Evolutionary conservation across 2,113 vertebrate species (phyloP), one percentile per base, ranked within the genome.

Genomic region (Amia ocellicauda): DNA sequence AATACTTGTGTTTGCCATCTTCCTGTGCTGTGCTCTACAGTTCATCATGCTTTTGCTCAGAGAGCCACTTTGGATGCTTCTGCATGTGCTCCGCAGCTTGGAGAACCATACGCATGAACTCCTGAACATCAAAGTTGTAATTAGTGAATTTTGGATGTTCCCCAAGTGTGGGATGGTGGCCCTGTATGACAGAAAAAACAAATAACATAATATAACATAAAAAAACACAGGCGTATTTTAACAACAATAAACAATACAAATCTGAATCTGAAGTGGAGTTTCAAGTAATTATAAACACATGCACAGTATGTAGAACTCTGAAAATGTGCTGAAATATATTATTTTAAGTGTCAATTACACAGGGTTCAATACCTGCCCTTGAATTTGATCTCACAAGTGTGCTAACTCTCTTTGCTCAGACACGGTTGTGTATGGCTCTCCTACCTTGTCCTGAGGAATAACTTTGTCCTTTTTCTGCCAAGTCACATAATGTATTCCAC

Each of bases 121-220:
- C 97, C 73, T 86, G 87, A 49, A 93, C 90, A 31, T 97, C 90
- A 16, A 99, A 99, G 68, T 91, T 90, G 76, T 99, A 99, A 86
- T 98, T 99, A 27, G 95, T 99, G 69, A 99, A 99, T 83, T 99
- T 99, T 0, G 95, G 95, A 68, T 99, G 97, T 29, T 95, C 94
- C 64, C 95, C 94, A 9, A 99, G 88, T 1, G 96, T 97, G 26
- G 97, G 96, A 76, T 99, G 97, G 81, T 98, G 96, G 70, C 96
- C 96, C 97, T 99, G 81, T 16, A 31, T 68, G 41, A 76, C 31
- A 50, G 24, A 9, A 40, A n/a, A 55, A 31, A 43, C 31, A 13
- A 27, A 24, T 61, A 1, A 27, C 17, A 52, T 23, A 47, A 47
- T 17, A n/a, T n/a, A n/a, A n/a, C n/a, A n/a, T n/a, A n/a, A n/a